Conservation (phyloP, 2,113 vertebrate species). For the Xiphorhynchus elegans region DNA sequence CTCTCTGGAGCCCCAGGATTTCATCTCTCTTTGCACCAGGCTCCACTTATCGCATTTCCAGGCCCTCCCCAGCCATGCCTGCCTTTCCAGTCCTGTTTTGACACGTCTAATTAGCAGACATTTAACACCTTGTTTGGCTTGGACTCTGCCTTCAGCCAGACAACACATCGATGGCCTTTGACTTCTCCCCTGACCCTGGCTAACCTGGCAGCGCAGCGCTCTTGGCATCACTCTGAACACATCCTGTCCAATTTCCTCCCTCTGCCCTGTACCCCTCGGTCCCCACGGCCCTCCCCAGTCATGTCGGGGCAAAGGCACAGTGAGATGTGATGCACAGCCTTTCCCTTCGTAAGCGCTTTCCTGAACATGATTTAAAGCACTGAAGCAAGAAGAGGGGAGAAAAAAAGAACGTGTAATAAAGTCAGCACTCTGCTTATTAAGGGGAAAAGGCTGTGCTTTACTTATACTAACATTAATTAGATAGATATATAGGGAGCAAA, state of each 20-base stretch:
- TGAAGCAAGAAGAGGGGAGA: conserved; percentile 60
- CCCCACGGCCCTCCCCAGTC: conserved; percentile 45
- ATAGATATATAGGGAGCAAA: conserved; percentile 77
- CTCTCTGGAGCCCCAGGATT: neutral
- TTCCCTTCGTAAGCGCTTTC: conserved; percentile 80
- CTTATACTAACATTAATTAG: conserved; percentile 84
- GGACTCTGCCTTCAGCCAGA: conserved; percentile 61
- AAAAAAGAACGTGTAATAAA: conserved; percentile 74
- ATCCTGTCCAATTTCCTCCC: conserved; percentile 54
- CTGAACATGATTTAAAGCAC: conserved; percentile 78
- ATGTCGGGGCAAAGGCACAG: neutral
- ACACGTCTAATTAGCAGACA: conserved; percentile 72
- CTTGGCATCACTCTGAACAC: conserved; percentile 39
- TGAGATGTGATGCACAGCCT: conserved; percentile 38
- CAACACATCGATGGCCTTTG: conserved; percentile 71
- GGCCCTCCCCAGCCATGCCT: neutral
- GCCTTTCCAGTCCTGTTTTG: conserved; percentile 48
- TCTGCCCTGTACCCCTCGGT: conserved; percentile 29
- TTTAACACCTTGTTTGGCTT: conserved; percentile 77
- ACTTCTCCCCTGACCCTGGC: conserved; percentile 32
- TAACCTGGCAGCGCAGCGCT: conserved; percentile 29
- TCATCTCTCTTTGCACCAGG: neutral
- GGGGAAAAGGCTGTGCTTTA: conserved; percentile 80
- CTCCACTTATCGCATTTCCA: conserved; percentile 3
- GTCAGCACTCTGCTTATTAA: conserved; percentile 86